These are phyloP conservation scores for Clepsis dumicolana DNA, from an alignment of 2,888 invertebrate genomes.

Conservation along the genomic window DNA sequence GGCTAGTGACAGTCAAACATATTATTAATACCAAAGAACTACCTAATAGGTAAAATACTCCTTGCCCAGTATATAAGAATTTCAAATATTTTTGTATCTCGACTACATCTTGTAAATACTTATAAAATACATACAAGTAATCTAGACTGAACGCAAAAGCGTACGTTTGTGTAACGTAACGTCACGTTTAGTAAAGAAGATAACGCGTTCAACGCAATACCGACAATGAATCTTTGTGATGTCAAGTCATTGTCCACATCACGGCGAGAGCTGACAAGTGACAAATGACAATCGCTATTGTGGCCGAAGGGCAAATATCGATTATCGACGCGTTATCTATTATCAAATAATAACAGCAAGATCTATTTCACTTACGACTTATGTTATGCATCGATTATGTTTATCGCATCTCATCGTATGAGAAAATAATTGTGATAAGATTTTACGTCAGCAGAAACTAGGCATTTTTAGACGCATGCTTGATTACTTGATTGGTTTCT, in stretches of 20 bases:
- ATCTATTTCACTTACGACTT: not conserved
- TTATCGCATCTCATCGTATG: not conserved
- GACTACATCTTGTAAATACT: no score
- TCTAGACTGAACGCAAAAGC: not conserved
- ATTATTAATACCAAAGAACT: no score
- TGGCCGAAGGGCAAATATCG: conserved; percentile 13
- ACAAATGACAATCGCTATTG: conserved; percentile 16
- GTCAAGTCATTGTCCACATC: conserved; percentile 20
- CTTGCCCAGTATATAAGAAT: no score
- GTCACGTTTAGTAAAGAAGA: not conserved
- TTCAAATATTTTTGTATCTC: no score
- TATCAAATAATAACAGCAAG: not conserved
- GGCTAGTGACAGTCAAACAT: no score
- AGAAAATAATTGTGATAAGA: conserved; percentile 3
- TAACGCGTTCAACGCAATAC: not conserved
- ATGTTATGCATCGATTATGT: not conserved
- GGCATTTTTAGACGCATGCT: not conserved
- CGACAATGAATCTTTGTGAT: conserved; percentile 19
- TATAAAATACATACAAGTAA: not conserved
- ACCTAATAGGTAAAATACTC: no score
- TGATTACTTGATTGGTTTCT: no score
- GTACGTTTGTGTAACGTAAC: not conserved
- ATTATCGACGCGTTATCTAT: not conserved
- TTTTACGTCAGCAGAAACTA: not conserved
- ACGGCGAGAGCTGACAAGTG: no score